These are phyloP conservation scores for Catocala fraxini DNA, from an alignment of 2,888 invertebrate genomes.

Conservation along the genomic window DNA sequence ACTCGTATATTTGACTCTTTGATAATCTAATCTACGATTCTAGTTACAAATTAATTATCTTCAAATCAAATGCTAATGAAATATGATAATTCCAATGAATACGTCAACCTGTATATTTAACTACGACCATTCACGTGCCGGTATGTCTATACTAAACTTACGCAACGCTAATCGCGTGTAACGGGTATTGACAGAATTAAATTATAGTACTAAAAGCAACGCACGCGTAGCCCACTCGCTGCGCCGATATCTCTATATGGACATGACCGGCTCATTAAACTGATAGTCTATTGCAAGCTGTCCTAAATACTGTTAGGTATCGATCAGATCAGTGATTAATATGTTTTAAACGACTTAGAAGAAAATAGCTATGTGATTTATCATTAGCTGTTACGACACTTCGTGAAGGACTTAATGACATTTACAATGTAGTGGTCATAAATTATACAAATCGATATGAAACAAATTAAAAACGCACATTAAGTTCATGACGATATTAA, in stretches of 20 bases:
- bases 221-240: conserved; percentile 36
- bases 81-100: conserved; percentile 12
- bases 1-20: too few species aligned
- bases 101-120: conserved; percentile 7
- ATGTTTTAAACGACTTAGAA: conserved; percentile 22
- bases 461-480: not conserved
- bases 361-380: conserved; percentile 17
- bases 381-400: conserved; percentile 19
- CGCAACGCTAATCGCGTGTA: conserved; percentile 19
- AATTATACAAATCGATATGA: conserved; percentile 1
- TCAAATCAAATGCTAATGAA: conserved; percentile 1
- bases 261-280: conserved; percentile 60
- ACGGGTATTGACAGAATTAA: conserved; percentile 21
- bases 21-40: too few species aligned
- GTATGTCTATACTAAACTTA: conserved; percentile 22
- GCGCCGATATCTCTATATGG: conserved; percentile 58
- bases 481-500: not conserved
- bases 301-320: conserved; percentile 55
- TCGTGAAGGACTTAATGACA: conserved; percentile 17
- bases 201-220: conserved; percentile 24
- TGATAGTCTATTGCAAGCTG: conserved; percentile 56
- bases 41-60: too few species aligned
- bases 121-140: not conserved
- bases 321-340: conserved; percentile 35
- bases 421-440: conserved; percentile 23